These are phyloP conservation scores for Lagodon rhomboides DNA, from an alignment of 2,797 vertebrate species.

Conservation along the genomic window DNA sequence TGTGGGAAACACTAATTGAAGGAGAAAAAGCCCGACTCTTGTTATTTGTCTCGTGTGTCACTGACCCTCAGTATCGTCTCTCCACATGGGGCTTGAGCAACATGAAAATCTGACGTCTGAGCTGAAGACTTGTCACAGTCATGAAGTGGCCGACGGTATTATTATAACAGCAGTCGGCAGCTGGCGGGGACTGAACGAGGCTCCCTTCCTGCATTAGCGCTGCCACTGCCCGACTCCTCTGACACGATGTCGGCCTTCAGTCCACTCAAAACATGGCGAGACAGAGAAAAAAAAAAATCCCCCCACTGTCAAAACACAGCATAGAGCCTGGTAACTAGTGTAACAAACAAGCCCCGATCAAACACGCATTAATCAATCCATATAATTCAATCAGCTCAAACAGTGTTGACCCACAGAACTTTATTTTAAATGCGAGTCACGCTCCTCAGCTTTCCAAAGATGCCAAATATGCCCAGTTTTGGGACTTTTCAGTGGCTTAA, in stretches of 20 bases:
- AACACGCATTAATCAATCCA: not conserved
- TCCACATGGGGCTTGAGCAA: conserved; percentile 3
- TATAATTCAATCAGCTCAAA: not conserved
- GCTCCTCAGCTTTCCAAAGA: not conserved
- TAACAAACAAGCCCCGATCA: too few relatives aligned
- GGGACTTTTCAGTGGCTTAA: not conserved
- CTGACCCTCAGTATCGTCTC: not conserved
- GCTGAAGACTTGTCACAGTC: conserved; percentile 15
- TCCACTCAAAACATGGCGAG: not conserved
- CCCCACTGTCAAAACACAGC: conserved; percentile 8
- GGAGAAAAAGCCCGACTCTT: not conserved
- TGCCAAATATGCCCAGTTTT: not conserved
- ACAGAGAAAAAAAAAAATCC: not conserved
- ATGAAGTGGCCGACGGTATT: not conserved
- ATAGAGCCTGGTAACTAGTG: not conserved
- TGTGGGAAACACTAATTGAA: not conserved
- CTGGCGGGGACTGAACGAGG: conserved; percentile 10
- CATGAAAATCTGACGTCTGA: conserved; percentile 12
- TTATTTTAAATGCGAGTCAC: not conserved
- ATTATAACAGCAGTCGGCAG: conserved; percentile 11
- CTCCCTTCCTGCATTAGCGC: conserved; percentile 21
- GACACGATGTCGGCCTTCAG: not conserved
- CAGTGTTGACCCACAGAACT: not conserved
- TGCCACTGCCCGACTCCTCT: conserved; percentile 2
- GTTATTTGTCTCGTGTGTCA: conserved; percentile 13